phyloP scores from a whole-genome alignment of 1,140 invertebrate genomes.

The Neelides sp. region DNA sequence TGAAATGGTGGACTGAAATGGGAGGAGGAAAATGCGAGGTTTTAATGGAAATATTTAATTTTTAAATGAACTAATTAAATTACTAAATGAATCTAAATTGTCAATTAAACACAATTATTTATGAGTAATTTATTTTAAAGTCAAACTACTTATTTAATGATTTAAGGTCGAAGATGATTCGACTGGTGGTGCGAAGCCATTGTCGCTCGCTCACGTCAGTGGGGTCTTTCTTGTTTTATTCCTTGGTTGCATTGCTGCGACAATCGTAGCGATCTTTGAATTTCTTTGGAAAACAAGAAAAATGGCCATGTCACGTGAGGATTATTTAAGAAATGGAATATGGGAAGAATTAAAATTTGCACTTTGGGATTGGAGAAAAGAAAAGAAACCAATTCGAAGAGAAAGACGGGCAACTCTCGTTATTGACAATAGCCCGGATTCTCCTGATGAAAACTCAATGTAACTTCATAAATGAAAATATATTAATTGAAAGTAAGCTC shows the following conservation, averaged over 20 bases:
- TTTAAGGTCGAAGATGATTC: conserved; percentile 15
- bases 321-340: conserved; percentile 53
- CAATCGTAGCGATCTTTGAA: conserved; percentile 37
- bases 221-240: conserved; percentile 45
- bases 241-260: conserved; percentile 35
- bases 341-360: conserved; percentile 62
- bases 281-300: conserved; percentile 39
- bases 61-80: no score
- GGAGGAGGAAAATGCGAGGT: conserved; percentile 33
- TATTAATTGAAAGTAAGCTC: no score
- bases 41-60: no score
- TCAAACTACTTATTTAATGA: no score
- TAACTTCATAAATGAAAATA: no score
- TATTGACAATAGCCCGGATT: no score
- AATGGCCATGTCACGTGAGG: no score
- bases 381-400: conserved; percentile 45
- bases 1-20: conserved; percentile 42
- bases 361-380: conserved; percentile 55
- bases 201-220: conserved; percentile 39
- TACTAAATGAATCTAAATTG: no score
- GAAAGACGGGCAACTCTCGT: no score
- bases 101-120: conserved; percentile 1
- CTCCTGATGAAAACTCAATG: no score
- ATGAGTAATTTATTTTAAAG: no score
- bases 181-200: conserved; percentile 14